Evolutionary conservation across 37 sponge, comb jelly and placozoan genomes (phyloP).

Genomic region (Dysidea cf. avara): DNA sequence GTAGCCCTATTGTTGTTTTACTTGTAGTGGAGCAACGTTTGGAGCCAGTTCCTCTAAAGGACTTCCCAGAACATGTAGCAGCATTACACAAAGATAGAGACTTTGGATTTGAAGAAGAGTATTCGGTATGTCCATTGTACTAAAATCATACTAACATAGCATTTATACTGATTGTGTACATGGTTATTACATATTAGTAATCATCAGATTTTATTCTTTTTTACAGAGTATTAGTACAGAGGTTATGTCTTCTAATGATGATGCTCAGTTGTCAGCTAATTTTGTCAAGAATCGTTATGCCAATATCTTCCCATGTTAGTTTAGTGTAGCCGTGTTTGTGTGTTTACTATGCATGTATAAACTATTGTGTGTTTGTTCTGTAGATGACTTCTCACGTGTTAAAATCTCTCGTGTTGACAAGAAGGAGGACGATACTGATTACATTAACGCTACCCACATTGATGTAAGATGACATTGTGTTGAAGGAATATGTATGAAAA

Average conservation of each 20-base stretch:
- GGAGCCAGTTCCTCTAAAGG: constrained; percentile 10
- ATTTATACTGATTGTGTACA: background rate
- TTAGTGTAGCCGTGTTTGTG: no score
- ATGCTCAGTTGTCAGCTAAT: constrained; percentile 39
- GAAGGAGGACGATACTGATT: constrained; percentile 44
- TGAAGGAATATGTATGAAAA: no score
- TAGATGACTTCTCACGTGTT: constrained; percentile 65
- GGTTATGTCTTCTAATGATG: constrained; percentile 28
- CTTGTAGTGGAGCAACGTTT: constrained; percentile 21
- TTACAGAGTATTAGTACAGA: constrained; percentile 31
- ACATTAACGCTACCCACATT: constrained; percentile 67
- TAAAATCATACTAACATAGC: background rate
- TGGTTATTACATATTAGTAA: no score
- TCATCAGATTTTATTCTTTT: background rate
- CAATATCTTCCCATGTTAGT: constrained; percentile 71
- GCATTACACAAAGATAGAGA: constrained; percentile 65
- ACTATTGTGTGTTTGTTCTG: background rate
- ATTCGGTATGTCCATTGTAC: constrained; percentile 27
- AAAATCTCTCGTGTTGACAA: constrained; percentile 2
- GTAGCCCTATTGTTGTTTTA: background rate
- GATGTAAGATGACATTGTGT: constrained; percentile 47
- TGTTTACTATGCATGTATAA: background rate
- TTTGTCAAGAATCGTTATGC: constrained; percentile 59
- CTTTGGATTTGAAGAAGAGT: constrained; percentile 68
- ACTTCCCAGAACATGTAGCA: constrained; percentile 54